Evolutionary conservation across 2,888 invertebrate species (phyloP), one percentile per base, ranked within the genome.

Genomic region (Ommatoiulus sabulosus): DNA sequence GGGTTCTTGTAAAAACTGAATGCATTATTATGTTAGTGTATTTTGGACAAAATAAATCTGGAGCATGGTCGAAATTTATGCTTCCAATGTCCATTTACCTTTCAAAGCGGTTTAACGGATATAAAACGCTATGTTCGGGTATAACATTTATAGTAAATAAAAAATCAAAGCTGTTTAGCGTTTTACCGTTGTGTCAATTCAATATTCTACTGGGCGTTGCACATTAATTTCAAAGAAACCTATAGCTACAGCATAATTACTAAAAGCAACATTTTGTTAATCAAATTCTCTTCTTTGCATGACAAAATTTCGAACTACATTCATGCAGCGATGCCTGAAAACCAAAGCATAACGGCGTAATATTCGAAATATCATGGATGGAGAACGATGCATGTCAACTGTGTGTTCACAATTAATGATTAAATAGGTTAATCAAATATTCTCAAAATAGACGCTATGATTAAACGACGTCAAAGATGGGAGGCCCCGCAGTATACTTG

Each of bases 401-500:
- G n/a, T 72, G 72, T n/a, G 24, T n/a, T 72, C 24, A 72, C 72
- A 72, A 72, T 72, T 24, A 72, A 72, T 72, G n/a, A 72, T 24
- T 72, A 72, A 72, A 72, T 72, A 24, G 20, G 24, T 72, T 24
- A 72, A 72, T 24, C 72, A 72, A 72, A 72, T 72, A 72, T 72
- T 72, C 72, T 72, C 0, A 72, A 72, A 72, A 72, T 24, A 17
- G 24, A 24, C 72, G 72, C 20, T 72, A 10, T 24, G 72, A 72
- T 72, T 72, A 72, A 72, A 72, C 72, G 24, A 72, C 72, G 24
- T 72, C 72, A 72, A 72, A 72, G 72, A 72, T 72, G 72, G 24
- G 72, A 72, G 24, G 72, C 72, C 72, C 72, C 24, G 24, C 20
- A n/a, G 72, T 10, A 8, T 35, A 35, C 24, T 72, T 24, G 72